A percentile compares a stretch with the other conserved stretches of the same genome.
phyloP scores from a whole-genome alignment of 92 coral and sea anemone species.

The Meandrina meandrites region DNA sequence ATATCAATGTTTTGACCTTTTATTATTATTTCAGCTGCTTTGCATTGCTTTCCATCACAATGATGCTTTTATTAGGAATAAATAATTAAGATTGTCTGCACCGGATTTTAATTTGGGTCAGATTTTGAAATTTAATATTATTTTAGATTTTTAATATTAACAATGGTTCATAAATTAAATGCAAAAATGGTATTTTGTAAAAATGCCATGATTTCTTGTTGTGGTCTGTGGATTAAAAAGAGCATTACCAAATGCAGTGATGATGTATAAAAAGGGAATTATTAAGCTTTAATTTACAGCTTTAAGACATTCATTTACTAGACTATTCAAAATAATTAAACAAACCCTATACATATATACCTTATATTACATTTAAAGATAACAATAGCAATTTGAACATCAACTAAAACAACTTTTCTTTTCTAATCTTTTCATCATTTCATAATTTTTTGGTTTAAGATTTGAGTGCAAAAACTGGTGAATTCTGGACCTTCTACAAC shows the following conservation, averaged over 20 bases:
- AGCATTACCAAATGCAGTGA: neutral
- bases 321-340: neutral
- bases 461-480: neutral
- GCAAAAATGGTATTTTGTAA: neutral
- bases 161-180: neutral
- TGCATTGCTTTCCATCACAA: conserved; percentile 7
- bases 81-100: neutral
- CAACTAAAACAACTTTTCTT: conserved; percentile 5
- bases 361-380: neutral
- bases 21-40: neutral
- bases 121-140: neutral
- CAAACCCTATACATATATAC: neutral
- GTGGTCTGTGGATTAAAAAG: neutral
- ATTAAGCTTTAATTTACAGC: neutral
- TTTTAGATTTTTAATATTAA: neutral
- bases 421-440: neutral
- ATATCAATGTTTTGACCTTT: neutral
- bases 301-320: neutral
- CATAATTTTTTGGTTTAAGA: neutral
- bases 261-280: neutral
- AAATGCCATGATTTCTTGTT: neutral
- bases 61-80: conserved; percentile 1
- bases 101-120: neutral
- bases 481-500: too few species aligned
- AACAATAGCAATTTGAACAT: neutral